These are phyloP conservation scores for Lepidocolaptes lacrymiger DNA, from an alignment of 2,797 vertebrate genomes.

Conservation along the genomic window DNA sequence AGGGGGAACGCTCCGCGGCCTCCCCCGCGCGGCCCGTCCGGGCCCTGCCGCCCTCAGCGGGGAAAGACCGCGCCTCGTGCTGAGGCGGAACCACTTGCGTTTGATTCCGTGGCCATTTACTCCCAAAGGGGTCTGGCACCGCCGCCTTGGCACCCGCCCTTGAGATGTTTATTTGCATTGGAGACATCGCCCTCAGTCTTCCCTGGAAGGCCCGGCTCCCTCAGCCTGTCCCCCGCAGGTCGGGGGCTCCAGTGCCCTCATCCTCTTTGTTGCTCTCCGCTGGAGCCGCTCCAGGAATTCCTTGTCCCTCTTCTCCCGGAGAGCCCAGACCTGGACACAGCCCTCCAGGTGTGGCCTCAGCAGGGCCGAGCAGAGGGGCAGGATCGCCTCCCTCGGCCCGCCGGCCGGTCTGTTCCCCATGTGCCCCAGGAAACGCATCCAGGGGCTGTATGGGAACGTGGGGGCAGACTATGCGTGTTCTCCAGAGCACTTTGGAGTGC, in stretches of 20 bases:
- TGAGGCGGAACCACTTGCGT: neutral
- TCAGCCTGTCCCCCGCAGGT: neutral
- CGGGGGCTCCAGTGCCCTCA: neutral
- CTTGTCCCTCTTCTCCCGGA: neutral
- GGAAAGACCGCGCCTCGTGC: accelerated
- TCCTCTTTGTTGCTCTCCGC: neutral
- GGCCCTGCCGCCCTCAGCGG: neutral
- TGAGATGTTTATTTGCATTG: accelerated
- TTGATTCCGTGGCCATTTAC: neutral
- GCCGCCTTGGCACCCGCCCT: neutral
- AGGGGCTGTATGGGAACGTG: neutral
- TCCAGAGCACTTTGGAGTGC: no score
- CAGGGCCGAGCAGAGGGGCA: accelerated
- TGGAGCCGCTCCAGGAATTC: neutral
- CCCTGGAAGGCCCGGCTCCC: no score
- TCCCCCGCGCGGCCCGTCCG: neutral
- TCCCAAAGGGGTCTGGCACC: neutral
- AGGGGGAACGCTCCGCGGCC: accelerated
- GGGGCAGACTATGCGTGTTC: neutral
- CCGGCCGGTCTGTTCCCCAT: accelerated
- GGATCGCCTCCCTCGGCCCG: accelerated
- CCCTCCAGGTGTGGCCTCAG: no score
- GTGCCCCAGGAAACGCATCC: neutral
- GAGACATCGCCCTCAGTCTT: neutral
- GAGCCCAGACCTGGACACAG: neutral